Conservation (phyloP, 2,888 invertebrate species). For the Leptopterna dolabrata region DNA sequence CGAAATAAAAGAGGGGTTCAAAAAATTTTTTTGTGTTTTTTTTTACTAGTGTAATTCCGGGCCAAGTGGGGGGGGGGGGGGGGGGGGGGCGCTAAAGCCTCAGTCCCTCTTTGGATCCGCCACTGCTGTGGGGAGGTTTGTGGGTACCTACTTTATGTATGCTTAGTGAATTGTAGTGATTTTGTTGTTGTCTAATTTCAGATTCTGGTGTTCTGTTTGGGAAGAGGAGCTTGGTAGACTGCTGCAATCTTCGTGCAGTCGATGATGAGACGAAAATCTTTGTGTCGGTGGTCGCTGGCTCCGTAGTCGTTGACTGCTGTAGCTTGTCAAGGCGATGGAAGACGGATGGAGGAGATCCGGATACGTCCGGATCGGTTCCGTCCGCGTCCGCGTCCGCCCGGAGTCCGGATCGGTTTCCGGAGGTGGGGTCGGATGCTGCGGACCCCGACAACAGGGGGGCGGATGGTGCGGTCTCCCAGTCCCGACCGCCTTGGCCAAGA, state of each 20-base stretch:
- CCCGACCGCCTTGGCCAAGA: conserved; percentile 35
- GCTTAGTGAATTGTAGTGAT: no score
- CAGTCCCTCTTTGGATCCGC: no score
- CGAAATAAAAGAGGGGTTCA: no score
- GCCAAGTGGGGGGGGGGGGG: no score
- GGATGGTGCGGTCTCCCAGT: conserved; percentile 12
- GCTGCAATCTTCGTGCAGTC: background rate
- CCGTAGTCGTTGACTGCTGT: conserved; percentile 55
- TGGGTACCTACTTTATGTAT: no score
- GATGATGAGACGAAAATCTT: background rate
- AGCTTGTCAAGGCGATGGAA: conserved; percentile 66
- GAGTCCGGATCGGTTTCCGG: background rate
- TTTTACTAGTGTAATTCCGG: no score
- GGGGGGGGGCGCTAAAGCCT: no score
- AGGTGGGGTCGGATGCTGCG: background rate
- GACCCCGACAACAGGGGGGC: background rate
- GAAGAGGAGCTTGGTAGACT: background rate
- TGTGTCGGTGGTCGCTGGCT: background rate
- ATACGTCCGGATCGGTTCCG: conserved; percentile 48
- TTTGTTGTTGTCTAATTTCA: background rate
- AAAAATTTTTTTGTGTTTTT: no score
- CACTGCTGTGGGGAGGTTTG: no score
- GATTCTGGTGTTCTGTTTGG: background rate
- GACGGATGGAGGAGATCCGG: conserved; percentile 64
- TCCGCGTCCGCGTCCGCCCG: conserved; percentile 42